Evolutionary conservation across 1,140 invertebrate genomes (phyloP).

Genomic region (Fopius arisanus): DNA sequence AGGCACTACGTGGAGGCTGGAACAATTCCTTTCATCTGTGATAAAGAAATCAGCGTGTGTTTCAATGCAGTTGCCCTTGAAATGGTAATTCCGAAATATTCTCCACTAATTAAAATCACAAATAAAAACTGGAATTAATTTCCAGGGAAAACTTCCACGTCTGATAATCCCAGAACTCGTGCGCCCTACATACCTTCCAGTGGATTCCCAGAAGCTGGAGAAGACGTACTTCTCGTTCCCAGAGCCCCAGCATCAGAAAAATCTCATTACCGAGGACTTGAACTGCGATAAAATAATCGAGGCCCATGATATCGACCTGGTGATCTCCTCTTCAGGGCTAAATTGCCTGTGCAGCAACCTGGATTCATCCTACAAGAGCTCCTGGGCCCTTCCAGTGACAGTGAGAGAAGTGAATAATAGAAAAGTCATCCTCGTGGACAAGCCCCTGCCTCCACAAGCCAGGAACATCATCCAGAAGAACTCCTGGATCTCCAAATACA

Average conservation of each 20-base stretch:
- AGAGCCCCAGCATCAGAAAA: not conserved
- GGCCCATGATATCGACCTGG: constrained; percentile 52
- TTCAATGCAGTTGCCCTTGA: constrained; percentile 34
- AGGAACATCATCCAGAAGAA: constrained; percentile 54
- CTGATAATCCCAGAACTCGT: constrained; percentile 32
- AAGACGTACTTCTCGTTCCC: constrained; percentile 17
- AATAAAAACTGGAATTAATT: constrained; percentile 5
- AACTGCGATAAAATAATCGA: constrained; percentile 56
- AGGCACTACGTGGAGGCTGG: constrained; percentile 44
- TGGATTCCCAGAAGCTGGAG: constrained; percentile 7
- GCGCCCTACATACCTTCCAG: not conserved
- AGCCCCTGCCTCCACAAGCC: constrained; percentile 51
- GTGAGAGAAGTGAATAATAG: constrained; percentile 54
- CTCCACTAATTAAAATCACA: not conserved
- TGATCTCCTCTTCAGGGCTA: constrained; percentile 63
- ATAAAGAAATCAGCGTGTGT: constrained; percentile 35
- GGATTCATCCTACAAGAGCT: constrained; percentile 42
- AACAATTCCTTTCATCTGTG: constrained; percentile 38
- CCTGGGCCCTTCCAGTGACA: constrained; percentile 60
- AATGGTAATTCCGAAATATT: constrained; percentile 31
- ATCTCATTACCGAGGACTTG: constrained; percentile 55
- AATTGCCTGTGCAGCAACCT: constrained; percentile 58
- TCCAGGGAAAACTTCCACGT: constrained; percentile 36
- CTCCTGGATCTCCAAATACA: constrained; percentile 52
- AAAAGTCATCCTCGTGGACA: constrained; percentile 62